Evolutionary conservation across 2,113 vertebrate genomes (phyloP), one percentile per base, ranked within the genome.

Genomic region (Gasterosteus nipponicus): DNA sequence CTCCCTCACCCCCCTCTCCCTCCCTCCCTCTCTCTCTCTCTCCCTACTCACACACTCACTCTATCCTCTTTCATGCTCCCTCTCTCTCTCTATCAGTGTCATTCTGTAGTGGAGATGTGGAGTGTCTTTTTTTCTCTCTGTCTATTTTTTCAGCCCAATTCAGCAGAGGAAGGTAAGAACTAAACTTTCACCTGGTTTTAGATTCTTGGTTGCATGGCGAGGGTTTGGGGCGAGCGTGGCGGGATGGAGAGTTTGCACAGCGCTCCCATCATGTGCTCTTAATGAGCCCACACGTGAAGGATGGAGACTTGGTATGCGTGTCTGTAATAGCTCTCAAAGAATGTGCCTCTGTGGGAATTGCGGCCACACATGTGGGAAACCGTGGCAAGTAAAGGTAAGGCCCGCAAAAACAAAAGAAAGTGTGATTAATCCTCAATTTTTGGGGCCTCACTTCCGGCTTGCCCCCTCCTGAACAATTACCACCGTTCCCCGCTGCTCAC

Each of bases 121-220:
- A 94, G 91, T 89, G 86, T 94, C 84, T 83, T 94, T 89, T 84
- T 95, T 84, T 92, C 75, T 82, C 91, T 94, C 86, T 93, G 86
- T 88, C 82, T 94, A 80, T 91, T 91, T 85, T 77, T 94, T 83
- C 94, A 94, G 92, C 83, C 91, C 19, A 88, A 90, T 89, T 93
- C 90, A 89, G 94, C 93, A 76, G 94, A 95, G 91, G 94, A 95
- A 93, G 94, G 94, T 95, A 93, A 92, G 93, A 59, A 70, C 81
- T n/a, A 1, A 87, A 87, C 85, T 92, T 91, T 86, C 49, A 6
- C 33, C 69, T 77, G 0, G 33, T 35, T 4, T 72, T 35, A 19
- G 35, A 73, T 46, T 19, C 35, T 15, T 35, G 49, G 7, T 22
- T 22, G 53, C 31, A 4, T 56, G 0, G 7, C 5, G 12, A 31